Evolutionary conservation across 2,113 vertebrate species (phyloP).

Genomic region (Cyphomyrus discorhynchus): DNA sequence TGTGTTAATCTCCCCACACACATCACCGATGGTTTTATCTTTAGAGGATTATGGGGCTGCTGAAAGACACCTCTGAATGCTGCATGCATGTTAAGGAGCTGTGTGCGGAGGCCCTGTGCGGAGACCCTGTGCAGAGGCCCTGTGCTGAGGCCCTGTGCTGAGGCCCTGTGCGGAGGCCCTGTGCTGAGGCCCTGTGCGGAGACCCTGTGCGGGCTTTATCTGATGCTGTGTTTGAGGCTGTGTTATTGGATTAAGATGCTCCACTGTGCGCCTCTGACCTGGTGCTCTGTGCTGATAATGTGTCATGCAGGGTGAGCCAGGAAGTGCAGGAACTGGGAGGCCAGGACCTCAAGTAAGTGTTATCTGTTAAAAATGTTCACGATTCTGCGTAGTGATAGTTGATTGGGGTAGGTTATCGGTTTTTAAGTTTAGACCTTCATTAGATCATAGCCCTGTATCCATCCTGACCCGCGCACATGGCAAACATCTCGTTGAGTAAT

Average conservation of each 20-base stretch:
- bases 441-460: neutral
- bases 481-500: neutral
- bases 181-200: rapidly evolving
- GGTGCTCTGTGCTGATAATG: neutral
- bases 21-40: neutral
- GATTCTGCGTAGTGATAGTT: neutral
- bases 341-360: slow-evolving; percentile 51
- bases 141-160: too few relatives aligned
- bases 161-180: neutral
- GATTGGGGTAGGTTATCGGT: neutral
- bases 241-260: neutral
- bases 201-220: neutral
- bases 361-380: neutral
- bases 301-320: slow-evolving; percentile 50
- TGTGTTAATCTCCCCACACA: neutral
- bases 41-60: neutral
- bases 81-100: neutral
- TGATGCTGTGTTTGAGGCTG: neutral
- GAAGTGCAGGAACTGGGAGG: slow-evolving; percentile 46
- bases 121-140: too few relatives aligned
- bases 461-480: neutral
- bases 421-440: neutral
- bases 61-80: neutral
- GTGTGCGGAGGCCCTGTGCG: neutral
- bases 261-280: neutral